Percentiles rank a stretch among this genome's conserved stretches.
Conservation (phyloP, 30 jellyfish, hydroid and myxozoan species). For the Aurelia sp. region DNA sequence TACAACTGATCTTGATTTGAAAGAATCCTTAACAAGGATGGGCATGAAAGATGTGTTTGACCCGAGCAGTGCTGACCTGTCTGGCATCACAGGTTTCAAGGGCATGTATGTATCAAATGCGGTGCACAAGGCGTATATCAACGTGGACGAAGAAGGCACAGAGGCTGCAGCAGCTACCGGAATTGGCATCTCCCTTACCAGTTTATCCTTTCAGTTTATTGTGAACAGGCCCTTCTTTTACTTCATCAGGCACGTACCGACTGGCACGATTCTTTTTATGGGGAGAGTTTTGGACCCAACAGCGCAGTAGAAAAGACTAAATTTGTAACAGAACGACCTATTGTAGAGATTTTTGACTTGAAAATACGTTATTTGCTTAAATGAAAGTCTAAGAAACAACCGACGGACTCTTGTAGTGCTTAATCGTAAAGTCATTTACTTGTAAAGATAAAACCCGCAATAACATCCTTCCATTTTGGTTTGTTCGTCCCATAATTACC, state of each 20-base stretch:
- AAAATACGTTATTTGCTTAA: no score
- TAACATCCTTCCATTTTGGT: no score
- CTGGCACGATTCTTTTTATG: constrained; percentile 73
- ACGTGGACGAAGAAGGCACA: constrained; percentile 84
- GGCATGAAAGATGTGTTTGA: constrained; percentile 68
- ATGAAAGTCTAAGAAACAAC: background rate
- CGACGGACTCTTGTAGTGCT: background rate
- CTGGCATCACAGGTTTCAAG: constrained; percentile 71
- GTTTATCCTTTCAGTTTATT: constrained; percentile 56
- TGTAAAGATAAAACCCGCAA: no score
- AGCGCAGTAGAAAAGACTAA: background rate
- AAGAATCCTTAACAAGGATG: constrained; percentile 28
- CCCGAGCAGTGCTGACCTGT: constrained; percentile 56
- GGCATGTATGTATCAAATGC: constrained; percentile 66
- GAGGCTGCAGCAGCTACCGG: constrained; percentile 92
- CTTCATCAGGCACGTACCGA: constrained; percentile 43
- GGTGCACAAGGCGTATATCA: constrained; percentile 70
- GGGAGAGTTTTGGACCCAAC: constrained; percentile 77
- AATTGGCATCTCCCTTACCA: constrained; percentile 7
- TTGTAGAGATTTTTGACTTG: no score
- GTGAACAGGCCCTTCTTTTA: constrained; percentile 70
- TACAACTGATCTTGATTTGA: constrained; percentile 24
- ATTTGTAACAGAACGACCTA: no score
- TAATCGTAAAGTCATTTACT: no score
- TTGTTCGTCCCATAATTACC: no score